These are phyloP conservation scores for Harpalus rufipes DNA, from an alignment of 2,888 invertebrate species.

Conservation along the genomic window DNA sequence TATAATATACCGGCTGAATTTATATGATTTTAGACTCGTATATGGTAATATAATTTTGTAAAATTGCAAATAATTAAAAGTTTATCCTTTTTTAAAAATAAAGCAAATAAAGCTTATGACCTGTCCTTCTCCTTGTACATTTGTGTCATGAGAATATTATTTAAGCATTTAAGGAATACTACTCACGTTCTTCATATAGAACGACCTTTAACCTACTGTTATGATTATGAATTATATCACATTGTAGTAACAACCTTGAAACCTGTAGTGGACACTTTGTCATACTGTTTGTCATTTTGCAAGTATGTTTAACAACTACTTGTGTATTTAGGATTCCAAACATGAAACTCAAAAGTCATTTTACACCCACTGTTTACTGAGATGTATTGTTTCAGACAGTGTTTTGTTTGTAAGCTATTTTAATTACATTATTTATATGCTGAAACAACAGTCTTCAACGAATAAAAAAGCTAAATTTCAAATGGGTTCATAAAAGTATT, in stretches of 20 bases:
- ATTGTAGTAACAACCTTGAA: slow-evolving; percentile 32
- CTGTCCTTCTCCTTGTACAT: slow-evolving; percentile 24
- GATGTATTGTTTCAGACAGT: slow-evolving; percentile 31
- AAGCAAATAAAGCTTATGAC: not conserved
- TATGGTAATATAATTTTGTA: not conserved
- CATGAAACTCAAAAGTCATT: slow-evolving; percentile 30
- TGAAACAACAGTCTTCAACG: slow-evolving; percentile 25
- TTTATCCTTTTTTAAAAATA: not conserved
- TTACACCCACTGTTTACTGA: slow-evolving; percentile 26
- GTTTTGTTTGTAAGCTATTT: slow-evolving; percentile 48
- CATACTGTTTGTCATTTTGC: slow-evolving; percentile 32
- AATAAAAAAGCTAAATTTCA: slow-evolving; percentile 17
- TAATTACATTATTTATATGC: slow-evolving; percentile 52
- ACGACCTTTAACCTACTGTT: slow-evolving; percentile 45
- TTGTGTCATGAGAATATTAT: slow-evolving; percentile 32
- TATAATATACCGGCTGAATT: too few species aligned
- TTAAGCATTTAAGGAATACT: not conserved
- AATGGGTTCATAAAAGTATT: slow-evolving; percentile 40
- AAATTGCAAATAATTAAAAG: not conserved
- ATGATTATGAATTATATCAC: slow-evolving; percentile 51
- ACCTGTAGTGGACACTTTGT: slow-evolving; percentile 36
- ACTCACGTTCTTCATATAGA: slow-evolving; percentile 26
- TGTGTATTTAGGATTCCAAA: slow-evolving; percentile 17
- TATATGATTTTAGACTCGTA: too few species aligned
- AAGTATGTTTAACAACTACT: slow-evolving; percentile 27